A percentile compares a stretch with the other conserved stretches of the same genome.
phyloP scores from a whole-genome alignment of 2,888 invertebrate species.

The Trachelus tabidus region DNA sequence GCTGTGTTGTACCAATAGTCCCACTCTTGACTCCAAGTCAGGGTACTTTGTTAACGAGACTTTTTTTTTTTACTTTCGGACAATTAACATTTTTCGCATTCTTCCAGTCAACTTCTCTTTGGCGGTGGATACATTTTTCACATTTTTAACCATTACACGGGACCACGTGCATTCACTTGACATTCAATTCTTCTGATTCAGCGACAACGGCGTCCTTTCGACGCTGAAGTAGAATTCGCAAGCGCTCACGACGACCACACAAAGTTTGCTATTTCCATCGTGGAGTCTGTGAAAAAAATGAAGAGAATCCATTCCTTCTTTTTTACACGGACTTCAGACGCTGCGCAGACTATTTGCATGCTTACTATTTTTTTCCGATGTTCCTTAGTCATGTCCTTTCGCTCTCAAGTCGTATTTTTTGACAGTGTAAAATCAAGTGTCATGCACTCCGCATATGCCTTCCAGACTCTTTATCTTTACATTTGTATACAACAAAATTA shows the following conservation, averaged over 20 bases:
- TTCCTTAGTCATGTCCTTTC: background rate
- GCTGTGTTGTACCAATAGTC: background rate
- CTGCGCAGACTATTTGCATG: background rate
- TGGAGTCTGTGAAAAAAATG: background rate
- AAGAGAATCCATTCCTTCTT: background rate
- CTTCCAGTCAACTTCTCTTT: background rate
- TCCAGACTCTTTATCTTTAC: background rate
- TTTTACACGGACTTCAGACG: background rate
- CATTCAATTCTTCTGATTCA: background rate
- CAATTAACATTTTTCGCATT: background rate
- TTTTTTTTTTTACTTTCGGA: background rate
- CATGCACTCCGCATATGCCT: background rate
- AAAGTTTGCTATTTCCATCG: constrained; percentile 9
- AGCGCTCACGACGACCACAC: constrained; percentile 7
- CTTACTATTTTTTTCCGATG: background rate
- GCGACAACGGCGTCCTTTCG: background rate
- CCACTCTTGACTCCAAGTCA: background rate
- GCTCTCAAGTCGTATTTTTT: background rate
- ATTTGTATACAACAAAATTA: background rate
- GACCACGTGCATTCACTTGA: background rate
- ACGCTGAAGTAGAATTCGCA: background rate
- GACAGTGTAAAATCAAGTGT: background rate
- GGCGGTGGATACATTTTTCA: background rate
- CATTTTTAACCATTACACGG: background rate
- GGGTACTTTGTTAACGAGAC: background rate